phyloP scores from a whole-genome alignment of 1,140 invertebrate genomes.

The Brachionus calyciflorus region DNA sequence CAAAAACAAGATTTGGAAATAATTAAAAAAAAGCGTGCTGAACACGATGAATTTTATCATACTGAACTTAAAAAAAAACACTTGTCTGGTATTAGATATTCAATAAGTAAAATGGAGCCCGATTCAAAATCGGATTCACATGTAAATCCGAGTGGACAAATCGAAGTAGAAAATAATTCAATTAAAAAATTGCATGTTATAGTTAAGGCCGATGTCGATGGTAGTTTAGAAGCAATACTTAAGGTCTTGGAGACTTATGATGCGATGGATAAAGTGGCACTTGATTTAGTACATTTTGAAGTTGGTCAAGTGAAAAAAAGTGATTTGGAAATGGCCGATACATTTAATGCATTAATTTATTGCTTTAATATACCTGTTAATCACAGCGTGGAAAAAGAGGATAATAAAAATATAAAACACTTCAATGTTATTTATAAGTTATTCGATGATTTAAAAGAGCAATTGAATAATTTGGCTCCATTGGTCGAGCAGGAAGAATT shows the following conservation, averaged over 20 bases:
- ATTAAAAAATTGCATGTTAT: slow-evolving; percentile 13
- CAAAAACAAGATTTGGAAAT: slow-evolving; percentile 66
- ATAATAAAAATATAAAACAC: slow-evolving; percentile 62
- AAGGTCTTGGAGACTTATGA: slow-evolving; percentile 85
- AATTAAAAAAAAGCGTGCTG: slow-evolving; percentile 69
- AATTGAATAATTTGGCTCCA: slow-evolving; percentile 74
- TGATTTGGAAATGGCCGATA: slow-evolving; percentile 79
- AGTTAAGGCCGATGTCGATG: slow-evolving; percentile 62
- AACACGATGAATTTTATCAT: slow-evolving; percentile 62
- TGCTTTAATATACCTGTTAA: neutral
- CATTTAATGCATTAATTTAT: slow-evolving; percentile 68
- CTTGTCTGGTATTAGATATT: neutral
- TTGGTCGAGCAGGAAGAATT: slow-evolving; percentile 71
- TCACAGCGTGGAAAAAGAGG: neutral
- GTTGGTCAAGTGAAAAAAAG: slow-evolving; percentile 78
- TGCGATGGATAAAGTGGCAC: slow-evolving; percentile 69
- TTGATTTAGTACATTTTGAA: slow-evolving; percentile 83
- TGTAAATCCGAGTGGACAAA: neutral
- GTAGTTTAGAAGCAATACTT: slow-evolving; percentile 85
- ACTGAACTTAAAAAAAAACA: slow-evolving; percentile 26
- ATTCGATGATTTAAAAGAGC: slow-evolving; percentile 78
- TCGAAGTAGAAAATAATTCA: neutral
- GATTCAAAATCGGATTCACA: neutral
- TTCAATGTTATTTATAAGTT: slow-evolving; percentile 87
- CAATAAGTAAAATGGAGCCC: neutral